Evolutionary conservation across 1,140 invertebrate species (phyloP).

Genomic region (Calliphora vicina): DNA sequence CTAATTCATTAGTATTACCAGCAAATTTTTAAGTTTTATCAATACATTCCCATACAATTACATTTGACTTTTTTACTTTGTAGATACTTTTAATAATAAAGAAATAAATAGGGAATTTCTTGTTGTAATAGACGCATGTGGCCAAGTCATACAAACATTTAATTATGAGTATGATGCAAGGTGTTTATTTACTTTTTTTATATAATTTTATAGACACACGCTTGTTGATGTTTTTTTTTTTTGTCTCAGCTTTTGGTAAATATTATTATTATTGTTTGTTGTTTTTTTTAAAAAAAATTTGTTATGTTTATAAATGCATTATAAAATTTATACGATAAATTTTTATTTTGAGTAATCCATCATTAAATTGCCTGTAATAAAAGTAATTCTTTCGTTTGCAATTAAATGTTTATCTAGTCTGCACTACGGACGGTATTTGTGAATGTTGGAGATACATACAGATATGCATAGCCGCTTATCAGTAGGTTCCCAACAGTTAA

Average conservation of each 20-base stretch:
- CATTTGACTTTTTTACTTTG: neutral
- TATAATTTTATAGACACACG: neutral
- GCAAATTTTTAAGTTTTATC: neutral
- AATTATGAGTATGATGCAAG: neutral
- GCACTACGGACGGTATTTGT: neutral
- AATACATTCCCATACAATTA: neutral
- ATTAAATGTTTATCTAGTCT: neutral
- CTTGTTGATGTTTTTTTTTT: too few relatives aligned
- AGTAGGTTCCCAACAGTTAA: too few relatives aligned
- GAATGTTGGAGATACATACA: neutral
- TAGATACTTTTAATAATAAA: too few relatives aligned
- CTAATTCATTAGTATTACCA: too few relatives aligned
- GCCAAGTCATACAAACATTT: neutral
- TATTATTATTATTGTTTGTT: neutral
- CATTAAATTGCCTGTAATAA: neutral
- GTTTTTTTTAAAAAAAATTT: neutral
- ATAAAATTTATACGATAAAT: neutral
- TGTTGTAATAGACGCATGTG: neutral
- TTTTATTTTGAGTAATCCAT: neutral
- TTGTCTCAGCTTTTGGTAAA: neutral
- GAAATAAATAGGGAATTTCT: neutral
- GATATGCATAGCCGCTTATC: too few relatives aligned
- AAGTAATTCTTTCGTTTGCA: neutral
- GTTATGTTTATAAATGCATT: neutral
- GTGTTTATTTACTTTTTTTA: neutral